Conservation (phyloP, 1,140 invertebrate genomes). For the Magallana angulata region DNA sequence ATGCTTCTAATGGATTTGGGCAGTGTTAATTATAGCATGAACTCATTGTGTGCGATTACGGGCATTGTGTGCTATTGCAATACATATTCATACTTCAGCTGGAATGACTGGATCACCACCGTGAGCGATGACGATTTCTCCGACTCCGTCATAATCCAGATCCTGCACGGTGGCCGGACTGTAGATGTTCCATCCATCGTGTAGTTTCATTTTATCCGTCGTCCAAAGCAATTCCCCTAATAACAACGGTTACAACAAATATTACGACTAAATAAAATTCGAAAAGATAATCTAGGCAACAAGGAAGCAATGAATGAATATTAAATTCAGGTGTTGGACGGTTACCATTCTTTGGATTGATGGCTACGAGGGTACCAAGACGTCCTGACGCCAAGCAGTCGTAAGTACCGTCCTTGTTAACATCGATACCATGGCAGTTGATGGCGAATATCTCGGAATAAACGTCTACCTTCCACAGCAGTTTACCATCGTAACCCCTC, state of each 20-base stretch:
- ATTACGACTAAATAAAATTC: neutral
- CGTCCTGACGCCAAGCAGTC: conserved; percentile 76
- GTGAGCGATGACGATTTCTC: conserved; percentile 71
- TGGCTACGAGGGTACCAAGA: conserved; percentile 66
- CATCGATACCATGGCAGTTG: conserved; percentile 73
- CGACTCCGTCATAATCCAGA: conserved; percentile 66
- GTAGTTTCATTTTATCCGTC: conserved; percentile 47
- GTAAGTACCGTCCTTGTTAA: conserved; percentile 71
- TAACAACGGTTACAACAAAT: neutral
- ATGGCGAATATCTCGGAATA: conserved; percentile 72
- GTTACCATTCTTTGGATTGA: conserved; percentile 72
- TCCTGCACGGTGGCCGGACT: conserved; percentile 61
- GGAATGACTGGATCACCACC: conserved; percentile 71
- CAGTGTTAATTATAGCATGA: too few species aligned
- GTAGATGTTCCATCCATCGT: conserved; percentile 67
- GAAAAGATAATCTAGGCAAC: neutral
- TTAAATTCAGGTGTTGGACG: neutral
- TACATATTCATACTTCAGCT: conserved; percentile 55
- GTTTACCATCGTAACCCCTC: conserved; percentile 71
- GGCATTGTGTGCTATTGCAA: too few species aligned
- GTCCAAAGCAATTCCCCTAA: conserved; percentile 61
- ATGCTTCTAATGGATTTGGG: too few species aligned
- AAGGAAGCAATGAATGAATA: neutral
- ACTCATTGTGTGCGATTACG: too few species aligned
- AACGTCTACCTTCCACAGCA: conserved; percentile 70